A percentile compares a stretch with the other conserved stretches of the same genome.
phyloP scores from a whole-genome alignment of 1,140 invertebrate genomes.

The Portunus trituberculatus region DNA sequence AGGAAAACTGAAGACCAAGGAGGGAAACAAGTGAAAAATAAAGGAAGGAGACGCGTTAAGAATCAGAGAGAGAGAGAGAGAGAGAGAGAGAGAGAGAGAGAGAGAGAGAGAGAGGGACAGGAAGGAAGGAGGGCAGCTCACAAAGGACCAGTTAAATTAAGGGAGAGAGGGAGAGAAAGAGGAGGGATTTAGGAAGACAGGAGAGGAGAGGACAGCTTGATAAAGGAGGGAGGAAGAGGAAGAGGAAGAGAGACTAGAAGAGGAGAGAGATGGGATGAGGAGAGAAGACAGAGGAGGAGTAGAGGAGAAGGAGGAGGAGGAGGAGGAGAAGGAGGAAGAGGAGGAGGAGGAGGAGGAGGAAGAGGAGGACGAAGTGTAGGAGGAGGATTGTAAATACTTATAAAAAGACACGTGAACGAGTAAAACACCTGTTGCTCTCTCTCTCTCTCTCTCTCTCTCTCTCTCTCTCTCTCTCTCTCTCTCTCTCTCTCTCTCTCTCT shows the following conservation, averaged over 20 bases:
- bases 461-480: neutral
- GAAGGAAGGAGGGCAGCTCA: neutral
- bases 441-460: neutral
- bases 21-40: neutral
- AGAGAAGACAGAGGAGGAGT: no score
- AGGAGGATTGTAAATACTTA: no score
- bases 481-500: neutral
- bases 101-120: constrained; percentile 38
- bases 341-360: no score
- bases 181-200: neutral
- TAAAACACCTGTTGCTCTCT: neutral
- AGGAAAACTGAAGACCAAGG: neutral
- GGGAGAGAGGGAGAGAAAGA: constrained; percentile 37
- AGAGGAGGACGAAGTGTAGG: no score
- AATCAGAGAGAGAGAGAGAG: neutral
- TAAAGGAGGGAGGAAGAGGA: no score
- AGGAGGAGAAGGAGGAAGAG: no score
- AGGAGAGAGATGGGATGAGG: no score
- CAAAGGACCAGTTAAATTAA: neutral
- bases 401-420: neutral
- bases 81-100: constrained; percentile 41
- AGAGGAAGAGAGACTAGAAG: no score
- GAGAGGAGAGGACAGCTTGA: neutral
- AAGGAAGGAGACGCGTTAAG: neutral
- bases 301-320: no score